Base-by-base conservation (phyloP, 2,797 vertebrate genomes). In the Cephalopachus bancanus region DNA sequence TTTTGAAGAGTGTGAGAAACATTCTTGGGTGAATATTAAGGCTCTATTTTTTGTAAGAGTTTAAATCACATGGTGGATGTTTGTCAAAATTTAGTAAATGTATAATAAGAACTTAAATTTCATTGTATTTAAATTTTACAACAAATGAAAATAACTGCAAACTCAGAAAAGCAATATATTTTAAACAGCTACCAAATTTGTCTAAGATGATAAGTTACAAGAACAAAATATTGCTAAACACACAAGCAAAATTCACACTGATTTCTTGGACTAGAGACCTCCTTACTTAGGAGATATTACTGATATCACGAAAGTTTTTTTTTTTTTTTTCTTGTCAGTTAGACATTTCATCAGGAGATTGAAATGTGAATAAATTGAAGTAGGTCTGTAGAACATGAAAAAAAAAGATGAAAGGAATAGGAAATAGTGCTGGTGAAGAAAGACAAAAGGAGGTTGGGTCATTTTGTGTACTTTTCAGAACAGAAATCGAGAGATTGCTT, bases 381-480 rank as follows among this genome's bases (percentile, higher is more conserved):
- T 49, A 65, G 15, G 59, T 93, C 49, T 62, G 75, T 53, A 92
- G 83, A 89, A 79, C 94, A 88, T 85, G 92, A 97, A 90, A 79
- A 95, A 95, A 80, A 93, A 96, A 97, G 96, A 97, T 98, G 92
- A 97, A 97, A 98, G 97, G 94, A 16, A 95, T 86, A 85, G 89
- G 67, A 97, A 97, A 96, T 97, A 75, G 65, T 92, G 28, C 17
- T 7, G 12, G 87, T 24, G 44, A 97, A n/a, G 92, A 94, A 97
- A 97, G 97, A 97, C 97, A 92, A 98, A 98, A 98, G 96, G 71
- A 95, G 65, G 26, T 76, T 81, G 44, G 60, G 69, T 92, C 93
- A 97, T 96, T 97, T 96, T 92, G 76, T 97, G 84, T 94, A 91
- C 97, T 98, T 97, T 97, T 93, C 83, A 91, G 87, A 96, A 97